Percentiles rank a stretch among this genome's conserved stretches.
These are phyloP conservation scores for Squalus acanthias DNA, from an alignment of 2,797 vertebrate species.

Conservation along the genomic window DNA sequence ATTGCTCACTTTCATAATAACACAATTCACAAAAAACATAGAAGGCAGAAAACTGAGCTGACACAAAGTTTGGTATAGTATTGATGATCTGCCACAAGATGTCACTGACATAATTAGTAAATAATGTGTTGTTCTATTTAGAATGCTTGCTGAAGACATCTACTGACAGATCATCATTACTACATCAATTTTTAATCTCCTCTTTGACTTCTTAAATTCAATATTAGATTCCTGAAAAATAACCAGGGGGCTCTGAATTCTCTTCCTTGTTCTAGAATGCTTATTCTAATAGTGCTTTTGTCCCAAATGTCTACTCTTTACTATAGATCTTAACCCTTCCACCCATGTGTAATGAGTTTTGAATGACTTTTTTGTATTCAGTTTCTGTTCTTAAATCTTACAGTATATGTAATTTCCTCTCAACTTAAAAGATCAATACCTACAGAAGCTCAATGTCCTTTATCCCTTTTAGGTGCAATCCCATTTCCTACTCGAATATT, in stretches of 20 bases:
- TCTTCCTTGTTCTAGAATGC: not conserved
- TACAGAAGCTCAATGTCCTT: too few species aligned
- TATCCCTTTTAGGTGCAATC: not conserved
- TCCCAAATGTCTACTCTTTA: not conserved
- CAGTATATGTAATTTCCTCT: not conserved
- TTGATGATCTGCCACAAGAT: not conserved
- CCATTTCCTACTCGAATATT: not conserved
- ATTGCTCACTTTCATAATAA: not conserved
- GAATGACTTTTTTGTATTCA: not conserved
- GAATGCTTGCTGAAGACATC: not conserved
- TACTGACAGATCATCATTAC: not conserved
- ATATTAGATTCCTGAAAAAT: not conserved
- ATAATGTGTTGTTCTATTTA: not conserved
- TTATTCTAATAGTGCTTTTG: not conserved
- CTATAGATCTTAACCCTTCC: not conserved
- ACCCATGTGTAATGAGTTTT: not conserved
- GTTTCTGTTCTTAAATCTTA: not conserved
- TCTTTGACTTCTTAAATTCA: not conserved
- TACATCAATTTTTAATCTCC: constrained; percentile 6
- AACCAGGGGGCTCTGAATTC: not conserved
- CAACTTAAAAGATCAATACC: not conserved
- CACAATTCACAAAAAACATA: not conserved
- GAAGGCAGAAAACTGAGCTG: not conserved
- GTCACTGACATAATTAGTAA: not conserved
- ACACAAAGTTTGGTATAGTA: not conserved